Evolutionary conservation across 2,113 vertebrate genomes (phyloP).

Genomic region (Bos javanicus): DNA sequence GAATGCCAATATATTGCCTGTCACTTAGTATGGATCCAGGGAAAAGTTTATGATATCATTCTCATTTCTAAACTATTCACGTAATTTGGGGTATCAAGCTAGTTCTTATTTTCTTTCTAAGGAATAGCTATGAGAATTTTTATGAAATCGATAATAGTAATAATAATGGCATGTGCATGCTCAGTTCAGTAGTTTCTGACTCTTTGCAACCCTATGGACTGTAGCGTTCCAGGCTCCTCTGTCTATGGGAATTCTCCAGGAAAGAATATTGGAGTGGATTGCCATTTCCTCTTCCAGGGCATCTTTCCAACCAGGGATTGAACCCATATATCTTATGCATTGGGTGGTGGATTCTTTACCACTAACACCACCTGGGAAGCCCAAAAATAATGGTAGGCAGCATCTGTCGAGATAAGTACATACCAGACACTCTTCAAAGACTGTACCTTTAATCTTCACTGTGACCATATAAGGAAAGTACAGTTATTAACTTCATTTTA

Average conservation of each 20-base stretch:
- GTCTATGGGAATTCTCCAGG: not conserved
- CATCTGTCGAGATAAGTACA: not conserved
- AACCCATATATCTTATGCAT: not conserved
- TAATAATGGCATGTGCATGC: not conserved
- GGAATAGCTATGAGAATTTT: not conserved
- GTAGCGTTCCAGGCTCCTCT: not conserved
- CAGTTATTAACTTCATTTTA: not conserved
- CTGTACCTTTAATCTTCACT: not conserved
- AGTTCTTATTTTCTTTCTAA: not conserved
- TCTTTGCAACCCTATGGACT: not conserved
- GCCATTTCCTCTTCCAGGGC: not conserved
- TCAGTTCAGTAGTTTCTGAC: not conserved
- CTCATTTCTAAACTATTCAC: not conserved
- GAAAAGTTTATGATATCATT: not conserved
- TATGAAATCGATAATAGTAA: not conserved
- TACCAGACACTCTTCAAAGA: not conserved
- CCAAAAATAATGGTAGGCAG: not conserved
- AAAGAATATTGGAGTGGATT: not conserved
- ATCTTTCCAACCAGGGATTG: not conserved
- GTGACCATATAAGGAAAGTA: not conserved
- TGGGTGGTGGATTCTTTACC: not conserved
- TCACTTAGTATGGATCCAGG: not conserved
- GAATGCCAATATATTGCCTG: not conserved
- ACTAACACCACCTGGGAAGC: not conserved
- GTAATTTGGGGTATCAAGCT: not conserved